Evolutionary conservation across 2,113 vertebrate genomes (phyloP).

Genomic region (Centropus bengalensis): DNA sequence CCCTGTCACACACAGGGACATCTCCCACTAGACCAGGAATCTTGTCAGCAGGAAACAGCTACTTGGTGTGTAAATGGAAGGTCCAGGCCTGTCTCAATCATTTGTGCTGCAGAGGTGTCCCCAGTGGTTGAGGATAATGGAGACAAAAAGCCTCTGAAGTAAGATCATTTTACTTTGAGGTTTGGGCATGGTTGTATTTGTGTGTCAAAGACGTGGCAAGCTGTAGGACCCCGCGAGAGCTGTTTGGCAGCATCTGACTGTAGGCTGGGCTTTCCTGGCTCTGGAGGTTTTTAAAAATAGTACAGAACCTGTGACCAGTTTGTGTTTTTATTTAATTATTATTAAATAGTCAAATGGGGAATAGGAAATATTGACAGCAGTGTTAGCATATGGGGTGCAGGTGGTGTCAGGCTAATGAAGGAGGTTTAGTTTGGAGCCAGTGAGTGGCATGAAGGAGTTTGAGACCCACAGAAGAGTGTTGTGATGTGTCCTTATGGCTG

Average conservation of each 20-base stretch:
- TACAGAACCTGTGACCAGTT: conserved; percentile 44
- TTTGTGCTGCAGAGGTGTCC: not conserved
- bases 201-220: not conserved
- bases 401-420: conserved; percentile 54
- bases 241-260: not conserved
- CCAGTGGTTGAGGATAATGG: not conserved
- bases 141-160: not conserved
- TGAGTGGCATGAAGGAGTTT: conserved; percentile 29
- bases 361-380: conserved; percentile 64
- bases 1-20: too few relatives aligned
- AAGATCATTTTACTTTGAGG: not conserved
- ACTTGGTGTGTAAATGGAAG: not conserved
- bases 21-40: too few relatives aligned
- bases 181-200: not conserved
- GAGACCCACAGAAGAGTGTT: not conserved
- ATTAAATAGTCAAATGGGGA: conserved; percentile 65
- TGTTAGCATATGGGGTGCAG: conserved; percentile 62
- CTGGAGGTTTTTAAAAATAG: conserved; percentile 47
- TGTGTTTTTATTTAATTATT: conserved; percentile 69
- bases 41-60: not conserved
- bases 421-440: conserved; percentile 40
- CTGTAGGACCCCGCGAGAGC: conserved; percentile 17
- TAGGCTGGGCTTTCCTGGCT: conserved; percentile 43
- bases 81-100: not conserved
- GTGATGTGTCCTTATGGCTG: conserved; percentile 15